Base-by-base conservation (phyloP, 2,888 invertebrate genomes). In the Ophonus ardosiacus region DNA sequence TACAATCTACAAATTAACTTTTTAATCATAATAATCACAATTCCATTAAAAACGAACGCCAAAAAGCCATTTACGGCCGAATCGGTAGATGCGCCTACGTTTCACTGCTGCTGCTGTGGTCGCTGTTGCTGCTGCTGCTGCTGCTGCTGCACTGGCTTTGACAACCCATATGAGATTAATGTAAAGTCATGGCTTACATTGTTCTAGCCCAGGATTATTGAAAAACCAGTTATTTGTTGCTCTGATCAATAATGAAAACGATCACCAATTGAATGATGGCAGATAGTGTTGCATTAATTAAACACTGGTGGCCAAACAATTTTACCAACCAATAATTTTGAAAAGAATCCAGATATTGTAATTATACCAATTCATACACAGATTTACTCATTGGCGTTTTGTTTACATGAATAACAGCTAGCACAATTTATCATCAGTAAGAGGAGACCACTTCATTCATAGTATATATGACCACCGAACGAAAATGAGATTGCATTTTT, bases 11-110 rank as follows among this genome's bases (percentile, higher is more conserved):
- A 84, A 84, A 84, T 84, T 84, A 84, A 84, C 84, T 84, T 84
- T 84, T 84, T 84, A 84, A 84, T 84, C 84, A 84, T 84, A 84
- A 84, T 84, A 74, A 84, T 84, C 84, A 78, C 84, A 84, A 78
- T 84, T 84, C 78, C 84, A 84, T 84, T 84, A 84, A 84, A 84
- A 84, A 59, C 84, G 51, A 78, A 78, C 84, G 51, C 65, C 78
- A 84, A 84, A 84, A 84, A 84, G 78, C 84, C 84, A 84, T 84
- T 84, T 78, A 65, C 84, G 31, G 78, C 43, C 78, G n/a, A 59
- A 83, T 82, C 82, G 56, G 59, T 82, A 31, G 31, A 31, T 31
- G 31, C 31, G 31, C 31, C 31, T 31, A 31, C 31, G 31, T 31
- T 31, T 31, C 31, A 5, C 1, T 51, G 21, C 18, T 24, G 24